These are phyloP conservation scores for Drosophila percnosoma DNA, from an alignment of 2,888 invertebrate species.

Conservation along the genomic window DNA sequence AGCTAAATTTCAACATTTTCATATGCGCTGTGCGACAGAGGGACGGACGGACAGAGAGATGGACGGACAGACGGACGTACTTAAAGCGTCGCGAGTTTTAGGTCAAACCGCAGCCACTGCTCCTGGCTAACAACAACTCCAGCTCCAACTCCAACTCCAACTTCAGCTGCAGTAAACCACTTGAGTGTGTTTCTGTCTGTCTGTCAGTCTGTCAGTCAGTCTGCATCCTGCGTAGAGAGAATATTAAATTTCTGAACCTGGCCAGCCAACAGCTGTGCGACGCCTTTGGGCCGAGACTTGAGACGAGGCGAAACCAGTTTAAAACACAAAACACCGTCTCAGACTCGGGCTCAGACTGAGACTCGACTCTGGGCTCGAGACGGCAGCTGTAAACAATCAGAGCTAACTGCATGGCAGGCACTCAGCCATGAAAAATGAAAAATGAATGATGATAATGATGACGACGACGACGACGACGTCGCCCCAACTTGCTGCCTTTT, in stretches of 20 bases:
- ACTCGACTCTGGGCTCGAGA: slow-evolving; percentile 26
- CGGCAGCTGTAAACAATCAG: slow-evolving; percentile 81
- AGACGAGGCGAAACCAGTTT: slow-evolving; percentile 60
- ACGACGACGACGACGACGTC: slow-evolving; percentile 23
- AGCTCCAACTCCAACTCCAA: slow-evolving; percentile 17
- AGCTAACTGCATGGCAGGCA: slow-evolving; percentile 80
- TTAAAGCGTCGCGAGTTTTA: slow-evolving; percentile 54
- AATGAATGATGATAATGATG: slow-evolving; percentile 79
- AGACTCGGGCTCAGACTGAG: slow-evolving; percentile 20
- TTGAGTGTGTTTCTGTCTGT: slow-evolving; percentile 34
- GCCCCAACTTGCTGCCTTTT: slow-evolving; percentile 29
- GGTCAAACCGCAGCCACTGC: slow-evolving; percentile 68
- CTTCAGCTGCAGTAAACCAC: slow-evolving; percentile 29
- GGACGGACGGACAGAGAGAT: not conserved
- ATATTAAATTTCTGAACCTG: slow-evolving; percentile 76
- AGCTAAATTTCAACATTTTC: slow-evolving; percentile 52
- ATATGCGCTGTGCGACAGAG: slow-evolving; percentile 20
- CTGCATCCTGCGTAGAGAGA: slow-evolving; percentile 76
- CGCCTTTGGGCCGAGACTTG: slow-evolving; percentile 52
- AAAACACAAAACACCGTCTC: slow-evolving; percentile 21
- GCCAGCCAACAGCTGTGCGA: slow-evolving; percentile 66
- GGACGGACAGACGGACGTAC: slow-evolving; percentile 15
- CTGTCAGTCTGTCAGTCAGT: slow-evolving; percentile 32
- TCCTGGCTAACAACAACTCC: slow-evolving; percentile 25
- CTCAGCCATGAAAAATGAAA: slow-evolving; percentile 75